Evolutionary conservation across 2,888 invertebrate species (phyloP).

Genomic region (Chloromyia formosa): DNA sequence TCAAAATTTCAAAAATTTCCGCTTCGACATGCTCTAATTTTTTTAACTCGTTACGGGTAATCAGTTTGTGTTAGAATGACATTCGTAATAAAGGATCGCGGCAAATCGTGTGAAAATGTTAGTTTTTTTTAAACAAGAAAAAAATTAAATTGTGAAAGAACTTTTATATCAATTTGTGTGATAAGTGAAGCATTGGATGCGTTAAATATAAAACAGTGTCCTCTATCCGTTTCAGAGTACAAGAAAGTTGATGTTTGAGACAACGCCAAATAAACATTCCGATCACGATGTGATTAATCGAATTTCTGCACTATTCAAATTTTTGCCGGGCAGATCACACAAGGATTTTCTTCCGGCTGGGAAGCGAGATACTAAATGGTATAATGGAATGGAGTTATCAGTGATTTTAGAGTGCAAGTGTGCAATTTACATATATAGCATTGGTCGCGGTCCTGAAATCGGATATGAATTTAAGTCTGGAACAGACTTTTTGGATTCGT

Average conservation of each 20-base stretch:
- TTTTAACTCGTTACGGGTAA: not conserved
- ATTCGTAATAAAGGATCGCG: constrained; percentile 8
- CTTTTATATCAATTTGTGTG: too few relatives aligned
- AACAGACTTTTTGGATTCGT: too few relatives aligned
- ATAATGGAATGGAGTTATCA: too few relatives aligned
- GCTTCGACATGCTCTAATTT: not conserved
- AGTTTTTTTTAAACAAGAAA: not conserved
- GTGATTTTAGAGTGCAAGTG: too few relatives aligned
- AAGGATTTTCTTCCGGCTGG: not conserved
- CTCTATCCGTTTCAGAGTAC: too few relatives aligned
- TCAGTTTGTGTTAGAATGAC: constrained; percentile 5
- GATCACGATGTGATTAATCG: constrained; percentile 20
- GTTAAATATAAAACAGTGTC: too few relatives aligned
- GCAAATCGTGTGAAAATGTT: not conserved
- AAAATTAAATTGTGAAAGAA: too few relatives aligned
- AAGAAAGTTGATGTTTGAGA: not conserved
- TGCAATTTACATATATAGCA: too few relatives aligned
- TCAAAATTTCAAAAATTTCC: not conserved
- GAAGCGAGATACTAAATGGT: constrained; percentile 15
- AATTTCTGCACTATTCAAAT: constrained; percentile 6
- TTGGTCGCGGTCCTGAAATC: too few relatives aligned
- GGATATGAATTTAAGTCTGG: too few relatives aligned
- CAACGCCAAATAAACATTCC: not conserved
- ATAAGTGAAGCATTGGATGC: too few relatives aligned
- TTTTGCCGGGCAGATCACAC: constrained; percentile 21